These are phyloP conservation scores for Apis dorsata DNA, from an alignment of 1,140 invertebrate species.

Conservation along the genomic window DNA sequence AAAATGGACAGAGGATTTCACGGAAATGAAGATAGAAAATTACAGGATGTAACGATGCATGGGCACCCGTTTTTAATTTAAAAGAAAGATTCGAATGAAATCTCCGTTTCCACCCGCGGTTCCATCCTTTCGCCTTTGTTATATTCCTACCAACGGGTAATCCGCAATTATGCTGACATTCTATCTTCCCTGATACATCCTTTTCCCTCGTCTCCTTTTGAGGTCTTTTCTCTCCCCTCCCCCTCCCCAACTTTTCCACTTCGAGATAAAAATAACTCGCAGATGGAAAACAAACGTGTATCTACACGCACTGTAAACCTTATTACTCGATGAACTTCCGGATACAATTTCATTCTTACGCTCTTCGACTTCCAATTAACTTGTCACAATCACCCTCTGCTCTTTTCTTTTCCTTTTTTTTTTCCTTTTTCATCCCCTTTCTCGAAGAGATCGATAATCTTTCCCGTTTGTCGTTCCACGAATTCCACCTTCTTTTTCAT, in stretches of 20 bases:
- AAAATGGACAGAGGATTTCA: neutral
- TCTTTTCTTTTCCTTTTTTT: neutral
- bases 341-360: neutral
- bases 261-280: neutral
- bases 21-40: neutral
- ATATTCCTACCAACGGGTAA: neutral
- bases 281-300: neutral
- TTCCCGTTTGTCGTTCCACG: neutral
- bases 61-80: neutral
- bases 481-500: neutral
- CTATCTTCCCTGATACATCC: conserved; percentile 4
- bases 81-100: neutral
- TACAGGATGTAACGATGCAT: neutral
- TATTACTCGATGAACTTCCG: neutral
- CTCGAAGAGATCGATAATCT: neutral
- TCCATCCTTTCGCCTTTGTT: neutral
- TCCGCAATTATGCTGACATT: neutral
- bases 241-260: neutral
- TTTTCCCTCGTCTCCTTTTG: neutral
- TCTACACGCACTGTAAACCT: neutral
- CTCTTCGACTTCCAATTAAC: neutral
- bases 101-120: neutral
- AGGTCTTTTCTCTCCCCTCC: too few relatives aligned
- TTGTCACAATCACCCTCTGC: too few relatives aligned
- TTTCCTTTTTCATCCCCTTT: too few relatives aligned